phyloP scores from a whole-genome alignment of 2,113 vertebrate genomes.

The Microcebus lehilahytsara region DNA sequence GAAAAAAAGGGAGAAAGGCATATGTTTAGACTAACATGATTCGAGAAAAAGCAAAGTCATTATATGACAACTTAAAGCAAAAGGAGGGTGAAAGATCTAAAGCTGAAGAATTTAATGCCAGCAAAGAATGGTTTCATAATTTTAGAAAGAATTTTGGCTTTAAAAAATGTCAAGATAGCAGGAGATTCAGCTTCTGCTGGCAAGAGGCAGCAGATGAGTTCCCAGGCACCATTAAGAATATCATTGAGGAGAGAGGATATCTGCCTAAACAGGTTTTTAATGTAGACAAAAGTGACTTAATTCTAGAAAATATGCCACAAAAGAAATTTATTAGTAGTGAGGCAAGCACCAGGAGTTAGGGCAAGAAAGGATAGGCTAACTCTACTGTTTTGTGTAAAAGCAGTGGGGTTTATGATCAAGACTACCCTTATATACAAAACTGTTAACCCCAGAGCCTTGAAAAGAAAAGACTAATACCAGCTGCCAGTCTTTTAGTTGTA shows the following conservation, averaged over 20 bases:
- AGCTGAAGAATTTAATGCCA: not conserved
- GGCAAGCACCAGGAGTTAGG: too few species aligned
- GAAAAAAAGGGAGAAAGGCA: not conserved
- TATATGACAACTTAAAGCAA: not conserved
- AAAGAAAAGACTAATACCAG: too few species aligned
- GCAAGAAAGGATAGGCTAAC: too few species aligned
- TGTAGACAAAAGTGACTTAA: not conserved
- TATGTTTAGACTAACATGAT: not conserved
- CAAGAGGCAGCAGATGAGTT: not conserved
- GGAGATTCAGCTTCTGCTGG: not conserved
- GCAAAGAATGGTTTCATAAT: not conserved
- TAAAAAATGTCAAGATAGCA: not conserved
- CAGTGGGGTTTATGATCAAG: too few species aligned
- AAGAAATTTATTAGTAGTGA: too few species aligned
- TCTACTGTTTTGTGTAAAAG: too few species aligned
- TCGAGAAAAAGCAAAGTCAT: not conserved
- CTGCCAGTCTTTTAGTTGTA: too few species aligned
- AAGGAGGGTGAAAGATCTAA: not conserved
- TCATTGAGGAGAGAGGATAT: not conserved
- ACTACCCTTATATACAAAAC: too few species aligned
- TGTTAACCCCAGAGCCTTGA: too few species aligned
- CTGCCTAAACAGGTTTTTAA: not conserved
- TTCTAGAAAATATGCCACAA: too few species aligned
- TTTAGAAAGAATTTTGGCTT: not conserved
- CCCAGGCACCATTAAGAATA: not conserved